Evolutionary conservation across 2,888 invertebrate species (phyloP), one percentile per base, ranked within the genome.

Genomic region (Acronicta psi): DNA sequence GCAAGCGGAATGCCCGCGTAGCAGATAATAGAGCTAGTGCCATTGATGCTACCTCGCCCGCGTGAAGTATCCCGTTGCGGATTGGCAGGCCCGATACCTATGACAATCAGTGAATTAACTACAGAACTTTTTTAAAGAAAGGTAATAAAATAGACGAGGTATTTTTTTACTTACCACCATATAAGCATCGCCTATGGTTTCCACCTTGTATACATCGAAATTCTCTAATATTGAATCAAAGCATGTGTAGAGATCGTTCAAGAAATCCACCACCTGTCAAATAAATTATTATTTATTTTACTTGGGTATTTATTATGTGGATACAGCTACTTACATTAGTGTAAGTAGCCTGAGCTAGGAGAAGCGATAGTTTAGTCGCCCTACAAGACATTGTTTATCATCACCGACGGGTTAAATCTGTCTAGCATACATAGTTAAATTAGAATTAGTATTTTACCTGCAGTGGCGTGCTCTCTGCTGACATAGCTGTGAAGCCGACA

Each of bases 141-240:
- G n/a, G n/a, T n/a, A n/a, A n/a, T n/a, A n/a, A n/a, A n/a, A n/a
- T n/a, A n/a, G n/a, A n/a, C n/a, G 1, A 5, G 13, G 13, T 31
- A 31, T 31, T 2, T 31, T 0, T 29, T 11, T 29, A 95, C 96
- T 95, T 87, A 97, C 97, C 86, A 98, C 98, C 98, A 98, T 98
- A 81, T 98, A 98, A 1, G 98, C 98, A 84, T 98, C 98, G 2
- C 98, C 98, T 55, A 98, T 98, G 0, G 97, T 98, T 90, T 98
- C 98, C 50, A 98, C 98, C 94, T 99, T 99, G 90, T 98, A 98
- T 0, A 98, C 98, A 81, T 98, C 98, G 82, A 97, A 99, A 86
- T 97, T 96, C 79, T 98, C 98, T 79, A 99, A 97, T 68, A 98
- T 98, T 0, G 98, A 98, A 87, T 99, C 99, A 82, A 99, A 99